Evolutionary conservation across 1,140 invertebrate species (phyloP).

Genomic region (Aphis gossypii): DNA sequence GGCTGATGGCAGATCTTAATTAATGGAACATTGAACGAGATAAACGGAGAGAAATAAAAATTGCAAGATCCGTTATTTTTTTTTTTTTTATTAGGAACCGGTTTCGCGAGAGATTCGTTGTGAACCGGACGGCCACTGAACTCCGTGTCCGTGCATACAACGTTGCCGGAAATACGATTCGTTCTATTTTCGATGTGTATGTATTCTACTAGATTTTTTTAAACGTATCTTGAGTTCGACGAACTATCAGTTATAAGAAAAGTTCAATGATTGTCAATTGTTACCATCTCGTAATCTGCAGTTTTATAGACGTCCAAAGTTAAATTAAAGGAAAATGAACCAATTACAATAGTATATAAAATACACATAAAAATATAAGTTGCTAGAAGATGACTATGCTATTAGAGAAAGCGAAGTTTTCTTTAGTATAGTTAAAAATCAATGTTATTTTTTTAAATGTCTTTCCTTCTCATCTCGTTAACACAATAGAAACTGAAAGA

Average conservation of each 20-base stretch:
- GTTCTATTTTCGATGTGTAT: neutral
- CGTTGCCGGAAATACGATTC: slow-evolving; percentile 43
- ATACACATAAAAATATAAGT: neutral
- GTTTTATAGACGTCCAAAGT: neutral
- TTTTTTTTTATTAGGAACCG: slow-evolving; percentile 31
- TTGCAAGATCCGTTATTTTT: slow-evolving; percentile 54
- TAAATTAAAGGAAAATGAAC: neutral
- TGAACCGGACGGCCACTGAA: slow-evolving; percentile 52
- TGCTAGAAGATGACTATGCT: neutral
- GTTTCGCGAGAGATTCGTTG: slow-evolving; percentile 44
- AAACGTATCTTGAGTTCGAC: neutral
- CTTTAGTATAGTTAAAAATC: neutral
- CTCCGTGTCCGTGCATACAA: neutral
- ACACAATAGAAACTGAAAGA: neutral
- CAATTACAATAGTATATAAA: neutral
- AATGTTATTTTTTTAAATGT: neutral
- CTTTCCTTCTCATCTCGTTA: neutral
- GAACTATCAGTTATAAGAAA: neutral
- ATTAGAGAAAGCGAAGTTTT: neutral
- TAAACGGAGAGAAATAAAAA: slow-evolving; percentile 30
- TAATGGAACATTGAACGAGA: slow-evolving; percentile 12
- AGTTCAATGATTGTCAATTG: neutral
- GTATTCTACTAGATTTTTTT: neutral
- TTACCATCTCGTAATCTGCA: neutral
- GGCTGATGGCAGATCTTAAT: slow-evolving; percentile 24